Conservation (phyloP, 2,797 vertebrate genomes). For the Cuculus canorus region DNA sequence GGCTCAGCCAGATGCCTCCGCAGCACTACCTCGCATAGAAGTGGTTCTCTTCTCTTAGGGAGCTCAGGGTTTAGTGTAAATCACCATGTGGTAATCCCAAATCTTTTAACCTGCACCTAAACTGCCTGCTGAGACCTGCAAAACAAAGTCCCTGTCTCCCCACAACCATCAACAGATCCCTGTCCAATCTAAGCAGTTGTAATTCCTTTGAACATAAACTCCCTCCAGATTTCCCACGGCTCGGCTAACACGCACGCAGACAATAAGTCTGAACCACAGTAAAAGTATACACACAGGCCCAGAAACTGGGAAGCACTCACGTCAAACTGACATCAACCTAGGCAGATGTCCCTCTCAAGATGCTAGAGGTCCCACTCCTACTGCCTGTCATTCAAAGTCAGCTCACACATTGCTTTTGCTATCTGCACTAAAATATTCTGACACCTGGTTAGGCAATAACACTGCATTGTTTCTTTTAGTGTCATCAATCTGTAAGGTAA, state of each 20-base stretch:
- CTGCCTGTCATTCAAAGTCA: neutral
- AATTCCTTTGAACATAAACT: neutral
- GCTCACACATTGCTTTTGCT: neutral
- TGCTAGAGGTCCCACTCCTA: neutral
- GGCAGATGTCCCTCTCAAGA: neutral
- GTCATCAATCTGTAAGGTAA: neutral
- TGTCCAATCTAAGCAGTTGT: neutral
- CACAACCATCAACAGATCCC: neutral
- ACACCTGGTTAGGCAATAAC: neutral
- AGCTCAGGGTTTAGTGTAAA: neutral
- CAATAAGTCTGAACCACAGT: neutral
- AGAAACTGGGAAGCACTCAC: neutral
- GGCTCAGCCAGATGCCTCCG: neutral
- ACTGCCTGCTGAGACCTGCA: neutral
- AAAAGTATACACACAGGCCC: neutral
- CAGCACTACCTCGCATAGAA: neutral
- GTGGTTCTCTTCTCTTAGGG: neutral
- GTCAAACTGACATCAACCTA: neutral
- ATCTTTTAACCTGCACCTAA: neutral
- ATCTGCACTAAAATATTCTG: neutral
- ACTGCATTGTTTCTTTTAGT: neutral
- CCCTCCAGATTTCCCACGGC: neutral
- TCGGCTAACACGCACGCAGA: neutral
- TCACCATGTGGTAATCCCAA: fast-evolving
- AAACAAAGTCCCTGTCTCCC: neutral